Conservation (phyloP, 2,888 invertebrate genomes). For the Eremobia ochroleuca region DNA sequence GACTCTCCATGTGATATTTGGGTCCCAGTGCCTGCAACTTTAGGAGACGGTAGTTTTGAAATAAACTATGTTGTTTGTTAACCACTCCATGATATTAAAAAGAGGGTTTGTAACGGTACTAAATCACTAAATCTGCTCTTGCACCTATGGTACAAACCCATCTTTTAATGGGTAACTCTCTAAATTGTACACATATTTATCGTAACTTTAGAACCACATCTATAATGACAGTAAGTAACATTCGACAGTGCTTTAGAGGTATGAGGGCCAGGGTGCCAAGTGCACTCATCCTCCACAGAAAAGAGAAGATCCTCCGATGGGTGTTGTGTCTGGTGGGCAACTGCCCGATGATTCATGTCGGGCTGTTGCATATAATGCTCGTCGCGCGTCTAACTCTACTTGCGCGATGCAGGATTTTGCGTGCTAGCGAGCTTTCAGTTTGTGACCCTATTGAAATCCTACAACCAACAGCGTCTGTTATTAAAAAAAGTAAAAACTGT, state of each 20-base stretch:
- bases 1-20: slow-evolving; percentile 30
- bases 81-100: background rate
- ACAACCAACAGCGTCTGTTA: no score
- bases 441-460: no score
- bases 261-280: no score
- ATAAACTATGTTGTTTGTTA: background rate
- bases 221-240: background rate
- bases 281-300: no score
- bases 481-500: no score
- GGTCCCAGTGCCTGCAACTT: slow-evolving; percentile 46
- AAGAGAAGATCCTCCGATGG: no score
- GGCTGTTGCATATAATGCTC: no score
- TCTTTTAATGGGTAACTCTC: background rate
- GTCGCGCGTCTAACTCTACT: no score
- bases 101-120: background rate
- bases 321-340: no score
- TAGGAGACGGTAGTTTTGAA: background rate
- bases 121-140: background rate
- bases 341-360: no score
- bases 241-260: background rate
- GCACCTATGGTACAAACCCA: background rate
- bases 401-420: no score
- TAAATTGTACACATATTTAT: background rate
- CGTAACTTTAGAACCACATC: background rate
- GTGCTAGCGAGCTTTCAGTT: no score